A percentile compares a stretch with the other conserved stretches of the same genome.
Evolutionary conservation across 2,113 vertebrate genomes (phyloP).

Genomic region (Brachyhypopomus gauderio): DNA sequence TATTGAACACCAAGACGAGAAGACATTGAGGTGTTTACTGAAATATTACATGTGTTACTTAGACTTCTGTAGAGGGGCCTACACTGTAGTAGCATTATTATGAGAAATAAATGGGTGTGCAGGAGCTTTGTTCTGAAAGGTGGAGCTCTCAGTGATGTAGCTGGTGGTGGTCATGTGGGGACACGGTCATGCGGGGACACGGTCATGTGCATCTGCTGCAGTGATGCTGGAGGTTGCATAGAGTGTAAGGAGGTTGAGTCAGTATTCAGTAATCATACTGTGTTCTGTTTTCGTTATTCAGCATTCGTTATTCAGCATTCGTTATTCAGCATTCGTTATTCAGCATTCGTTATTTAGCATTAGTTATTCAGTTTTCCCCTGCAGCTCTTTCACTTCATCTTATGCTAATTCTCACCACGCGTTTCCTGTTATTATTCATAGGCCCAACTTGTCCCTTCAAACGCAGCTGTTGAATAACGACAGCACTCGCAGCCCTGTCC

Average conservation of each 20-base stretch:
- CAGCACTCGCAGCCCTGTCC: background rate
- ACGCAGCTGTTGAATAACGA: conserved; percentile 24
- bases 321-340: too few species aligned
- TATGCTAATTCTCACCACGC: conserved; percentile 10
- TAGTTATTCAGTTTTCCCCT: conserved; percentile 25
- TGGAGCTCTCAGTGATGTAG: too few species aligned
- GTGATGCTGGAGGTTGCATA: background rate
- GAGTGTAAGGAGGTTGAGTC: background rate
- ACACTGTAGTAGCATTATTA: too few species aligned
- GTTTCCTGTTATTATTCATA: conserved; percentile 31
- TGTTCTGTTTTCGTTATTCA: too few species aligned
- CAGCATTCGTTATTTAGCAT: background rate
- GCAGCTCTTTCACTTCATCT: conserved; percentile 16
- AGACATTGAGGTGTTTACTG: background rate
- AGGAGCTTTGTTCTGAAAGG: too few species aligned
- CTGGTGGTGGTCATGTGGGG: background rate
- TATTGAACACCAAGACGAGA: too few species aligned
- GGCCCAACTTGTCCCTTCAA: conserved; percentile 6
- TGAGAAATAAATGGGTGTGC: too few species aligned
- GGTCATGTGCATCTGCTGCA: background rate
- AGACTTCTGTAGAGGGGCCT: too few species aligned
- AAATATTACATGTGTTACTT: background rate
- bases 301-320: too few species aligned
- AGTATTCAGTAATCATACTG: too few species aligned
- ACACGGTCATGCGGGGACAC: background rate